Evolutionary conservation across 1,140 invertebrate genomes (phyloP).

Genomic region (Littorina saxatilis): DNA sequence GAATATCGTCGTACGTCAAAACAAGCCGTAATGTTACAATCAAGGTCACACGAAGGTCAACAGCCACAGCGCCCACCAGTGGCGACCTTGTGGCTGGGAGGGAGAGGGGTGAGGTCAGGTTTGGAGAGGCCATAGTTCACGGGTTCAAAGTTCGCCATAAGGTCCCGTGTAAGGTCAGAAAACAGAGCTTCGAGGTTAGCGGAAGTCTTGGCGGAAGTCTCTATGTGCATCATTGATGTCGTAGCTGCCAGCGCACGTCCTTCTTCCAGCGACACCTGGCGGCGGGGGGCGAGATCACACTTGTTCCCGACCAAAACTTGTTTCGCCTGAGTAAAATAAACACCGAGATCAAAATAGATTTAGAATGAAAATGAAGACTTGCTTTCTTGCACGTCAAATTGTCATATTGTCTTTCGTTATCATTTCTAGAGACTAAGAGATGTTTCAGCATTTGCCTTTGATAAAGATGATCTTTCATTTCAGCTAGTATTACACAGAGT

Average conservation of each 20-base stretch:
- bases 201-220: constrained; percentile 31
- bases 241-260: constrained; percentile 10
- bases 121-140: neutral
- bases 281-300: neutral
- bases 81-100: neutral
- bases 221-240: constrained; percentile 8
- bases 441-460: neutral
- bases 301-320: constrained; percentile 35
- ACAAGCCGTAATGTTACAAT: too few species aligned
- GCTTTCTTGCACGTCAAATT: too few species aligned
- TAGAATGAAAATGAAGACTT: too few species aligned
- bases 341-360: too few species aligned
- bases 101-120: neutral
- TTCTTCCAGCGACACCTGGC: constrained; percentile 19
- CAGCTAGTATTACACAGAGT: neutral
- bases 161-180: neutral
- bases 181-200: constrained; percentile 24
- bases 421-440: neutral
- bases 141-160: constrained; percentile 23
- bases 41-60: too few species aligned
- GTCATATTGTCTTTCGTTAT: too few species aligned
- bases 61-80: constrained; percentile 24
- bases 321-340: neutral
- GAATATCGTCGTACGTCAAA: too few species aligned
- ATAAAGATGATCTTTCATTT: too few species aligned